Percentiles rank a stretch among this genome's conserved stretches.
Conservation (phyloP, 2,888 invertebrate genomes). For the Hypsopygia costalis region DNA sequence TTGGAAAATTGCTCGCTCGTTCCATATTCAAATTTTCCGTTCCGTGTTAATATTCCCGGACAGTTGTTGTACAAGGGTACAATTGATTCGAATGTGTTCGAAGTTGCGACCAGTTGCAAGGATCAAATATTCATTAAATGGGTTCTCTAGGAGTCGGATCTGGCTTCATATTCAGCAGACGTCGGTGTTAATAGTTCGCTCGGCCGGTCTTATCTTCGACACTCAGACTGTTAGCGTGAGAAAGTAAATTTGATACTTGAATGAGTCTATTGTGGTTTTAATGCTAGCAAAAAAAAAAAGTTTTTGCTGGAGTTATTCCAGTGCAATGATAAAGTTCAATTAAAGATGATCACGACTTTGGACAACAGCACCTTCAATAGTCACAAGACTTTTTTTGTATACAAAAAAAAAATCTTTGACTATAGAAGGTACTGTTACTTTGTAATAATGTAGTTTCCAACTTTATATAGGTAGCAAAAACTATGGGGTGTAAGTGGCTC, state of each 20-base stretch:
- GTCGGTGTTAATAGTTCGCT: constrained; percentile 65
- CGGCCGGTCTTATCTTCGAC: constrained; percentile 60
- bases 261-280: not conserved
- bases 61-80: constrained; percentile 29
- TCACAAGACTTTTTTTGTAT: too few relatives aligned
- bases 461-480: too few relatives aligned
- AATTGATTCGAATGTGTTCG: constrained; percentile 59
- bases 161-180: constrained; percentile 63
- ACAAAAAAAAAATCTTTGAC: too few relatives aligned
- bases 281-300: not conserved
- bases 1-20: not conserved
- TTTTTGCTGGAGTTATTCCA: too few relatives aligned
- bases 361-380: too few relatives aligned
- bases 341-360: not conserved
- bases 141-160: constrained; percentile 40
- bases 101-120: constrained; percentile 42
- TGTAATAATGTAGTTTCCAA: too few relatives aligned
- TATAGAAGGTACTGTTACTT: too few relatives aligned
- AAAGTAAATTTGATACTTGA: constrained; percentile 40
- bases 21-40: constrained; percentile 16
- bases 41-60: constrained; percentile 26
- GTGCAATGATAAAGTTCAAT: not conserved
- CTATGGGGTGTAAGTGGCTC: too few relatives aligned
- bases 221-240: constrained; percentile 47
- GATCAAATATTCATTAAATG: constrained; percentile 71